Evolutionary conservation across 2,888 invertebrate genomes (phyloP), one percentile per base, ranked within the genome.

Genomic region (Actias luna): DNA sequence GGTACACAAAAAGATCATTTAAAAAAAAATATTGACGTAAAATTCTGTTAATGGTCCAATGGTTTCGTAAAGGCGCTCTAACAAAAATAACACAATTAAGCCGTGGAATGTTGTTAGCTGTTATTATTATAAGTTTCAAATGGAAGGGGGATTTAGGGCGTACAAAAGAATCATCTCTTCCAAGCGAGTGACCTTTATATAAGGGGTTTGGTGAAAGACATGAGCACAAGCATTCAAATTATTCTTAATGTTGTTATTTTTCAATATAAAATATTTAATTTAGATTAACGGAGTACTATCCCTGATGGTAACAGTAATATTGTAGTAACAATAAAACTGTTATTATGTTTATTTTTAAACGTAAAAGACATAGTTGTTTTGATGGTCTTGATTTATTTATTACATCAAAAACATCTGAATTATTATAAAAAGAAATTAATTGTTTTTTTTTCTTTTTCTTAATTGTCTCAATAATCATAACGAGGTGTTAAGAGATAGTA

Each of bases 51-150:
- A 80, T 87, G 77, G 74, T 69, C 68, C 75, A 78, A 60, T 73
- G 80, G 65, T 67, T 75, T 62, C 69, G 67, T 78, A 86, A 86
- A 83, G 83, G 73, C 70, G 63, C 64, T 73, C 77, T 74, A 73
- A 78, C 77, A 86, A 84, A 87, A 89, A 89, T 88, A 88, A 87
- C 81, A 84, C 83, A 85, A 85, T 88, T 88, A 87, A 87, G 85
- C 80, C 73, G 62, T 69, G 65, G 69, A 68, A 62, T 64, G 64
- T 55, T 55, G 55, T 64, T 63, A 64, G 61, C 33, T 62, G 57
- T 67, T 68, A 66, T 87, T 87, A 86, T 87, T 82, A 78, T 82
- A 84, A 86, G 84, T 87, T 88, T 82, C 79, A 84, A 85, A 82
- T 79, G 77, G 80, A 77, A 77, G 78, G 67, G 71, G 75, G 76